phyloP scores from a whole-genome alignment of 2,888 invertebrate species.

The Erebia epiphron region DNA sequence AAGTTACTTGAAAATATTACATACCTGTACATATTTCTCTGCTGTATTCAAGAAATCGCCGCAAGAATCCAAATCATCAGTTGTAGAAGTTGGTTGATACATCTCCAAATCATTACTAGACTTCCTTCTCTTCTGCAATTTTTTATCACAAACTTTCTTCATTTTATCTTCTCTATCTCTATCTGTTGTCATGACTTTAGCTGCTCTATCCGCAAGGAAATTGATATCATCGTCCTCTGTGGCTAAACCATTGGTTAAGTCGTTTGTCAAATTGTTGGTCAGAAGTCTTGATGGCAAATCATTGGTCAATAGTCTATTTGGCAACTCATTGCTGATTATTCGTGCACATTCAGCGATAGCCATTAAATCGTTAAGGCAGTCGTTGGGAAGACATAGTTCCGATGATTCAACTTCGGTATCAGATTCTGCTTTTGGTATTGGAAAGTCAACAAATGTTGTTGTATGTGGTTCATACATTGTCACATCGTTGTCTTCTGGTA shows the following conservation, averaged over 20 bases:
- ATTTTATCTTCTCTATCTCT: conserved; percentile 60
- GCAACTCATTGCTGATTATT: conserved; percentile 58
- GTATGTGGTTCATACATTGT: conserved; percentile 79
- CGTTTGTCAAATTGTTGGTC: conserved; percentile 54
- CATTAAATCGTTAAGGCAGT: conserved; percentile 76
- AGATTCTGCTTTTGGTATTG: conserved; percentile 67
- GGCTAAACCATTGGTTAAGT: conserved; percentile 25
- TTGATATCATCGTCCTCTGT: conserved; percentile 70
- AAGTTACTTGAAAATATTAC: too few species aligned
- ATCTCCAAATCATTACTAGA: conserved; percentile 74
- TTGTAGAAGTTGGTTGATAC: conserved; percentile 76
- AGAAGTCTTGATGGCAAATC: conserved; percentile 51
- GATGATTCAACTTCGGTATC: conserved; percentile 75
- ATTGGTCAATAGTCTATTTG: conserved; percentile 42
- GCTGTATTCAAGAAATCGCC: conserved; percentile 62
- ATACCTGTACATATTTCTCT: conserved; percentile 76
- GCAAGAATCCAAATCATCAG: conserved; percentile 70
- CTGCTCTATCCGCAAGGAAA: conserved; percentile 72
- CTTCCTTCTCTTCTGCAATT: conserved; percentile 64
- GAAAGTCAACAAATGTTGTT: conserved; percentile 69
- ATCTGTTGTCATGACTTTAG: conserved; percentile 73
- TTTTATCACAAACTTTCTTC: conserved; percentile 61
- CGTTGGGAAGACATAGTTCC: conserved; percentile 72
- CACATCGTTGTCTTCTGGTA: conserved; percentile 68
- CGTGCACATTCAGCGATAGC: conserved; percentile 68